phyloP scores from a whole-genome alignment of 2,113 vertebrate species.

The Proteles cristata region DNA sequence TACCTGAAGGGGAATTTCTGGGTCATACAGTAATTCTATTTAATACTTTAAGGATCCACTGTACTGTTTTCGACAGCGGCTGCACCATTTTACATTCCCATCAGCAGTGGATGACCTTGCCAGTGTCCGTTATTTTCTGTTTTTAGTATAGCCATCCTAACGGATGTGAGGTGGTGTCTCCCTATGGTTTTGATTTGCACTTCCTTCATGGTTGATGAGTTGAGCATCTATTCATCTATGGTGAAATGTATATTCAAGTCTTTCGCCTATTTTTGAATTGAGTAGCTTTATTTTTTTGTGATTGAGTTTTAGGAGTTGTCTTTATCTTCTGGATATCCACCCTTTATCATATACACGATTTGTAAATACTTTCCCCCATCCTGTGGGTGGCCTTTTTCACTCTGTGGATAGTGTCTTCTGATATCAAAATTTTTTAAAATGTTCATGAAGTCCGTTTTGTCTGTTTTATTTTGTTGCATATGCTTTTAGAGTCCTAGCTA shows the following conservation, averaged over 20 bases:
- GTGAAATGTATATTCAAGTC: background rate
- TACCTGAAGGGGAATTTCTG: background rate
- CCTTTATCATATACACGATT: background rate
- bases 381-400: background rate
- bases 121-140: fast-evolving
- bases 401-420: background rate
- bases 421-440: background rate
- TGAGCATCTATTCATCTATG: background rate
- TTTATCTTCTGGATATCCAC: background rate
- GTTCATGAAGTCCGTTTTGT: background rate
- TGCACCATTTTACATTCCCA: background rate
- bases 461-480: background rate
- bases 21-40: background rate
- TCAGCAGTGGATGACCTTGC: background rate
- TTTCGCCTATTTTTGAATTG: background rate
- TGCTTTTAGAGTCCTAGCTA: background rate
- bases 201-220: background rate
- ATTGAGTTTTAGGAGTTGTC: background rate
- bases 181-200: background rate
- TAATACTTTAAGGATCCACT: background rate
- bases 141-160: background rate
- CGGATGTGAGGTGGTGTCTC: background rate
- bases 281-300: background rate
- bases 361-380: background rate
- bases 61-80: background rate